A percentile compares a stretch with the other conserved stretches of the same genome.
These are phyloP conservation scores for Alfaro cultratus DNA, from an alignment of 2,797 vertebrate species.

Conservation along the genomic window DNA sequence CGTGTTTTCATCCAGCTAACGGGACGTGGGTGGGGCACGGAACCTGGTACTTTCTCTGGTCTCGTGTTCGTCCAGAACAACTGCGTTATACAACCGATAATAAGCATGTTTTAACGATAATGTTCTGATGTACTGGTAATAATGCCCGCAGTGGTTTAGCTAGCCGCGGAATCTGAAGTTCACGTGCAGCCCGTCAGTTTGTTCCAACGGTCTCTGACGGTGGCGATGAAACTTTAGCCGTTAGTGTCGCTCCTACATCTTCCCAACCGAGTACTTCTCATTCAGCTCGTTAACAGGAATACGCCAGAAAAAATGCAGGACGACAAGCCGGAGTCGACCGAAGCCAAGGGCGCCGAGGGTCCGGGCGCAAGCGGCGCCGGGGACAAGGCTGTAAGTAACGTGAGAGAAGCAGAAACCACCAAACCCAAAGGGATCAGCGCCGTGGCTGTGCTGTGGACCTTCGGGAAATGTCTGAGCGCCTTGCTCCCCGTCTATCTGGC, in stretches of 20 bases:
- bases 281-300: not conserved
- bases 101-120: not conserved
- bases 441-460: conserved; percentile 81
- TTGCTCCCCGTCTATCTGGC: conserved; percentile 85
- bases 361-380: conserved; percentile 27
- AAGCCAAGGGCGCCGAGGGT: conserved; percentile 34
- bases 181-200: not conserved
- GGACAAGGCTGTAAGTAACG: conserved; percentile 12
- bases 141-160: not conserved
- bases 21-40: conserved; percentile 39
- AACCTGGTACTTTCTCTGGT: conserved; percentile 8
- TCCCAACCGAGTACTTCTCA: not conserved
- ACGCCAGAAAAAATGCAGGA: conserved; percentile 57
- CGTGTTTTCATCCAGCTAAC: conserved; percentile 69
- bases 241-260: not conserved
- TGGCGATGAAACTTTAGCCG: conserved; percentile 15
- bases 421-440: conserved; percentile 67
- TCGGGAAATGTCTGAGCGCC: conserved; percentile 83
- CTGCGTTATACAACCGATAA: not conserved
- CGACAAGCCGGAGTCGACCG: conserved; percentile 56
- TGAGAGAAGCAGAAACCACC: not conserved
- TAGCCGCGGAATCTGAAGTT: conserved; percentile 14
- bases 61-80: not conserved
- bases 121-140: rapidly evolving
- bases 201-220: not conserved